Evolutionary conservation across 2,888 invertebrate genomes (phyloP).

Genomic region (Hydrotaea diabolus): DNA sequence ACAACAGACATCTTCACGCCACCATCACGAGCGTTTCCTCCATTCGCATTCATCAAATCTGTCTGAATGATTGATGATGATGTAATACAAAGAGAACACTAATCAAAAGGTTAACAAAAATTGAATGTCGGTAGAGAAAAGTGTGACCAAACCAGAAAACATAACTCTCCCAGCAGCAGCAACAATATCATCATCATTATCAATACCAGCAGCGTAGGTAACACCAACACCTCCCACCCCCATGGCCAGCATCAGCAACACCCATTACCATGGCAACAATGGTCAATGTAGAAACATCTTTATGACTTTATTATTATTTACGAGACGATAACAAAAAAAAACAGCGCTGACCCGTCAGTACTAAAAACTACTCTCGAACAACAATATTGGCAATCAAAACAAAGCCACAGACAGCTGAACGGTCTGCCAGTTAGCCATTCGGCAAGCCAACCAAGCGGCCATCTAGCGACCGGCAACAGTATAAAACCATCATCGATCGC

Average conservation of each 20-base stretch:
- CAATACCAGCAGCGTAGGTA: not conserved
- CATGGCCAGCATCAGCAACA: not conserved
- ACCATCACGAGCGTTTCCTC: not conserved
- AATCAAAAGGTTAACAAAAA: constrained; percentile 26
- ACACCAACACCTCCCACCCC: constrained; percentile 17
- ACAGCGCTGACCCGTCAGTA: constrained; percentile 47
- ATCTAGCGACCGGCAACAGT: not conserved
- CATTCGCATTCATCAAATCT: not conserved
- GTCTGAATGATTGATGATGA: constrained; percentile 53
- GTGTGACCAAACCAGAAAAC: constrained; percentile 37
- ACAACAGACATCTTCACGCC: constrained; percentile 10
- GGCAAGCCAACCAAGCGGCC: not conserved
- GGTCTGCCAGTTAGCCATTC: constrained; percentile 1
- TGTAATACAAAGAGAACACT: constrained; percentile 38
- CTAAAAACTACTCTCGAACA: constrained; percentile 21
- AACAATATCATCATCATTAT: not conserved
- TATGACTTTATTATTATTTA: constrained; percentile 62
- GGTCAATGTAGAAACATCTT: constrained; percentile 33
- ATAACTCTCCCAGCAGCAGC: not conserved
- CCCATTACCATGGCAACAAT: not conserved
- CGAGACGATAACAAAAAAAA: constrained; percentile 48
- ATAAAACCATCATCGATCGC: constrained; percentile 31
- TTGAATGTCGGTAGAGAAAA: constrained; percentile 40
- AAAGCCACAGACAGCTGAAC: not conserved
- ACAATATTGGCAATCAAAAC: constrained; percentile 39